Base-by-base conservation (phyloP, 2,888 invertebrate genomes). In the Spodoptera littoralis region DNA sequence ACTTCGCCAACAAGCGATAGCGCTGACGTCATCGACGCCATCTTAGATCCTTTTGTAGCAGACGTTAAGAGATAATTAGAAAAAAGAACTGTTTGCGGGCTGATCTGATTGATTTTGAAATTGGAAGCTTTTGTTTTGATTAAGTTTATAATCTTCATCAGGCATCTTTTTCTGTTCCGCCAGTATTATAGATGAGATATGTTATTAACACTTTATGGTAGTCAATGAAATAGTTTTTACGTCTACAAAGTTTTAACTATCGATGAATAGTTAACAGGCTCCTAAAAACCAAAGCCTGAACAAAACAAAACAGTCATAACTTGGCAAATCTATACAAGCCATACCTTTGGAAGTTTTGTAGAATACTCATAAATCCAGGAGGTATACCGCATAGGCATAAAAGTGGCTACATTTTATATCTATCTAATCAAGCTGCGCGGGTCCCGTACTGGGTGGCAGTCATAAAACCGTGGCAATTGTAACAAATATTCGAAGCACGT, bases 1-100 rank as follows among this genome's bases (percentile, higher is more conserved):
- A 81, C 81, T 81, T 77, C 70, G 75, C 73, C 76, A 76, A 80
- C 79, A 77, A 80, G 66, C 76, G 80, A 78, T 78, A 79, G 78
- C 70, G 70, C 55, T 80, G 76, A 76, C 76, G 79, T 77, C 76
- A 80, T 51, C n/a, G 65, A 54, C 61, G 75, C 76, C 76, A 78
- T 78, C 69, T 78, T 75, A 71, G 62, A 65, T 65, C 56, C 74
- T 77, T 70, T 76, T 78, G 71, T 79, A 73, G 65, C 66, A 79
- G 73, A 79, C 73, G 76, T 65, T 64, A 73, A 62, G 64, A 68
- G 73, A 79, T 73, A 77, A 73, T 70, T 72, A 67, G 72, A 72
- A 72, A 60, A 73, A 75, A 63, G 50, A 47, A 49, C 52, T 64
- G 58, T 55, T 59, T 62, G 70, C 49, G 12, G 55, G 69, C 62